phyloP scores from a whole-genome alignment of 1,140 invertebrate species.

The Vanessa atalanta region DNA sequence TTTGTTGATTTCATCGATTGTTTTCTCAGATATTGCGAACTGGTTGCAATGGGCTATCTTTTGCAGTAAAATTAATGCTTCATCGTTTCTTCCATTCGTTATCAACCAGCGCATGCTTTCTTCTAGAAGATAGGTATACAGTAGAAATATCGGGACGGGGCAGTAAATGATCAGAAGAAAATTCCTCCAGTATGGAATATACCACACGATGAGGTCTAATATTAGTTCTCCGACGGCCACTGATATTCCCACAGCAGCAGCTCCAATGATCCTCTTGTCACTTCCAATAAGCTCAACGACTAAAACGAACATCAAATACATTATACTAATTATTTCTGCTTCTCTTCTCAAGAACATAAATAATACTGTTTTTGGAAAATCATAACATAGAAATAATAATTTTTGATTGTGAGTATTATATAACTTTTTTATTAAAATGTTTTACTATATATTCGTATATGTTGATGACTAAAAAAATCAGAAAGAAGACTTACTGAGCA shows the following conservation, averaged over 20 bases:
- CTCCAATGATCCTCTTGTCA: conserved; percentile 35
- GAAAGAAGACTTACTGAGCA: conserved; percentile 40
- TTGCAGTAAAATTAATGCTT: conserved; percentile 76
- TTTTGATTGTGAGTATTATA: too few relatives aligned
- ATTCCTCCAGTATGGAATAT: conserved; percentile 30
- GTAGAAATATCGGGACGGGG: conserved; percentile 26
- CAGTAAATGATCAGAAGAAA: conserved; percentile 28
- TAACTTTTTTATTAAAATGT: too few relatives aligned
- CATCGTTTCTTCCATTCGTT: conserved; percentile 84
- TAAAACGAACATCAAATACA: conserved; percentile 38
- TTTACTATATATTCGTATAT: neutral
- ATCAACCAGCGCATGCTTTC: conserved; percentile 82
- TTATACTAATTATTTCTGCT: neutral
- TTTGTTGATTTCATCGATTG: conserved; percentile 31
- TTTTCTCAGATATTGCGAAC: conserved; percentile 30
- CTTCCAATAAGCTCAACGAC: conserved; percentile 39
- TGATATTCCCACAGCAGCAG: conserved; percentile 30
- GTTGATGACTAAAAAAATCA: neutral
- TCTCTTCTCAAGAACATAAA: neutral
- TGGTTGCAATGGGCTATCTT: conserved; percentile 42
- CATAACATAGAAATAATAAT: too few relatives aligned
- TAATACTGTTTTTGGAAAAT: too few relatives aligned
- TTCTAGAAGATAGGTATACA: conserved; percentile 81
- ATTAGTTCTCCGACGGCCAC: conserved; percentile 33
- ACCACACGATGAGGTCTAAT: conserved; percentile 31